These are phyloP conservation scores for Teleogryllus oceanicus DNA, from an alignment of 2,888 invertebrate species.

Conservation along the genomic window DNA sequence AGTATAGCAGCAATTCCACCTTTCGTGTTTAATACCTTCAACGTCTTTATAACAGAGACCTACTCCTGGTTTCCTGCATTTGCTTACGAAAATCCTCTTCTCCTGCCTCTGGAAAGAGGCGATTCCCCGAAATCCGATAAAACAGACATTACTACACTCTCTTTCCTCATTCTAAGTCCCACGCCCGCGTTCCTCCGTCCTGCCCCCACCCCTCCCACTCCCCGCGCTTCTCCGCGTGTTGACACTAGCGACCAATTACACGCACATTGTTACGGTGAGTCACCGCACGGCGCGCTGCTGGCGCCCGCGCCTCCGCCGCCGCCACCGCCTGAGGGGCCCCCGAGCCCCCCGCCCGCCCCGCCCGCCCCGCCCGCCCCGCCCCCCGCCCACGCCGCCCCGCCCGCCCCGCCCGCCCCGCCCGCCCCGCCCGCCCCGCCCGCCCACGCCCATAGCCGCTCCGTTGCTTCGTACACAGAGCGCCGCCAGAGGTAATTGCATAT, in stretches of 20 bases:
- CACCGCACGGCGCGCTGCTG: neutral
- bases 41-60: too few species aligned
- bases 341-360: neutral
- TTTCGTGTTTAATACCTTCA: too few species aligned
- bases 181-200: neutral
- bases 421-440: neutral
- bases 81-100: too few species aligned
- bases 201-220: neutral
- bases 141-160: neutral
- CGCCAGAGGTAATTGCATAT: neutral
- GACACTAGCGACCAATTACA: slow-evolving; percentile 18
- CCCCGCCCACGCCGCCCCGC: neutral
- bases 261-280: slow-evolving; percentile 18
- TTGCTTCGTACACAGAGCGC: neutral
- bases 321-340: neutral
- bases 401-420: neutral
- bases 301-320: too few species aligned
- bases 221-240: neutral
- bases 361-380: neutral
- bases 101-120: too few species aligned
- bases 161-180: neutral
- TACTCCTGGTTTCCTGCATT: too few species aligned
- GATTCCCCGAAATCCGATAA: too few species aligned
- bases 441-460: neutral
- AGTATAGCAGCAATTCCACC: too few species aligned